Percentiles rank a stretch among this genome's conserved stretches.
Evolutionary conservation across 2,797 vertebrate genomes (phyloP).

Genomic region (Cercopithecus neglectus): DNA sequence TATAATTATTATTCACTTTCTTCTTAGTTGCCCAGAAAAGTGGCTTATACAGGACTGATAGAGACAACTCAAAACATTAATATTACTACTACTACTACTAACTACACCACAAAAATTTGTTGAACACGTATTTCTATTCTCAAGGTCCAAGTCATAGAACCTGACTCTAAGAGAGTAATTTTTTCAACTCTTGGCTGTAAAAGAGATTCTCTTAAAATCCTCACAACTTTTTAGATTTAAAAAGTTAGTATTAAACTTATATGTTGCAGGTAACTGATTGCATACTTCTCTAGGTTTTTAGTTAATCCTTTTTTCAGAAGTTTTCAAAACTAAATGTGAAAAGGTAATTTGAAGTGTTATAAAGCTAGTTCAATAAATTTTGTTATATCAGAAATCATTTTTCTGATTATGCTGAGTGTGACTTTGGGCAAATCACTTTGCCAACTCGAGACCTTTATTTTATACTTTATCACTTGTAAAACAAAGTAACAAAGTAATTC

Average conservation of each 20-base stretch:
- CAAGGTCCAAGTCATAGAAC: not conserved
- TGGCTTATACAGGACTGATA: not conserved
- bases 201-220: not conserved
- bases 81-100: not conserved
- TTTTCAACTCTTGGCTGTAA: not conserved
- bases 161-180: not conserved
- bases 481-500: not conserved
- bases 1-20: not conserved
- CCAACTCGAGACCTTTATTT: not conserved
- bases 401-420: not conserved
- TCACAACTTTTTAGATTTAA: not conserved
- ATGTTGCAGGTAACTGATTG: not conserved
- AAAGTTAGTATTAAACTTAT: not conserved
- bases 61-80: not conserved
- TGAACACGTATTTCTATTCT: not conserved
- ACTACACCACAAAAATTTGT: not conserved
- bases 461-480: not conserved
- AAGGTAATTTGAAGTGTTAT: not conserved
- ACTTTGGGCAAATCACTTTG: not conserved
- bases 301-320: not conserved
- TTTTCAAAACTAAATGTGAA: not conserved
- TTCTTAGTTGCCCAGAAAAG: not conserved
- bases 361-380: not conserved
- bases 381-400: not conserved
- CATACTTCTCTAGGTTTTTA: not conserved